These are phyloP conservation scores for Serilophus lunatus DNA, from an alignment of 2,113 vertebrate species.

Conservation along the genomic window DNA sequence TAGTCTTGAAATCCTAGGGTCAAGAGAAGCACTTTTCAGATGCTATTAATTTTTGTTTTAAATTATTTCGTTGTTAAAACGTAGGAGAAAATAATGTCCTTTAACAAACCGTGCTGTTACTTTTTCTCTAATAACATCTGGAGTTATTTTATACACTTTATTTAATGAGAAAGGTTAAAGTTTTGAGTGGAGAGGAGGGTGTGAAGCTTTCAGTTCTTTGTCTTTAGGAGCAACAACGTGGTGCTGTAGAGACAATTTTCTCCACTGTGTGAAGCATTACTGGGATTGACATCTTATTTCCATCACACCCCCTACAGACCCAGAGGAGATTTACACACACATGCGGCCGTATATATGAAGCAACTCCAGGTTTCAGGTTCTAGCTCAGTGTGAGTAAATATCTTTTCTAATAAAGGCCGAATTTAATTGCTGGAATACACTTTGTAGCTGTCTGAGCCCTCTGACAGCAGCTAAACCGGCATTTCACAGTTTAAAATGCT, in stretches of 20 bases:
- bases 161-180: neutral
- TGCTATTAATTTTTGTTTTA: neutral
- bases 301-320: neutral
- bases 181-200: neutral
- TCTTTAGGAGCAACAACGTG: neutral
- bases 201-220: neutral
- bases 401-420: neutral
- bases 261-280: neutral
- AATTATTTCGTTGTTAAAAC: neutral
- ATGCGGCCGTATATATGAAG: fast-evolving
- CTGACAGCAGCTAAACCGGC: neutral
- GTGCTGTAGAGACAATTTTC: neutral
- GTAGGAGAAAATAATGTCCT: neutral
- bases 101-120: neutral
- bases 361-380: neutral
- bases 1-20: neutral
- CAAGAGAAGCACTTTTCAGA: neutral
- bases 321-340: fast-evolving
- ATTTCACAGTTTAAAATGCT: neutral
- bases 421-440: neutral
- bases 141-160: neutral
- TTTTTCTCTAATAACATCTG: neutral
- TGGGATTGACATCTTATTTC: neutral
- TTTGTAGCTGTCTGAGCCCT: neutral
- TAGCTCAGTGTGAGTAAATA: neutral